Base-by-base conservation (phyloP, 1,140 invertebrate genomes). In the Bursaphelenchus mucronatus region DNA sequence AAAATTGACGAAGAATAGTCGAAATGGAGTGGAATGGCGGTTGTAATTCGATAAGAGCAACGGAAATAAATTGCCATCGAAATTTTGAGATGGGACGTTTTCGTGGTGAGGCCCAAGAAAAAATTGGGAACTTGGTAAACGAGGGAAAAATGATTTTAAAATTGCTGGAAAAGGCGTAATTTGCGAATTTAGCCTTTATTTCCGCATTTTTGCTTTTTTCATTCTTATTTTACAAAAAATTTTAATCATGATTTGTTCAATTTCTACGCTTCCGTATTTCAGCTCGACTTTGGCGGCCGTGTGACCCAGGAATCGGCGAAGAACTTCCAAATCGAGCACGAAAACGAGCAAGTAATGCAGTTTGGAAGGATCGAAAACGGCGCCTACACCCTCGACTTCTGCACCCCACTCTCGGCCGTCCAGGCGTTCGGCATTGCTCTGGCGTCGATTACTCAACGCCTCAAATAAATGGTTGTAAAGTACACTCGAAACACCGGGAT, bases 291-390 rank as follows among this genome's bases (percentile, higher is more conserved):
- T 85, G 94, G 94, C n/a, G 95, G 94, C 11, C 85, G 95, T 74
- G 95, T 98, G 21, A 98, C 94, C 0, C 94, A 97, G 82, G 95
- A 98, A 82, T 97, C 94, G 5, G 95, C 95, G 1, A 98, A 98
- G 83, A 98, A 98, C 84, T 98, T 98, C 82, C 95, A 98, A 84
- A 96, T 98, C 59, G 94, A 98, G 83, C 94, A 94, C 80, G 87
- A 91, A 75, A 91, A 90, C 46, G 94, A 92, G 85, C 94, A 97
- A 88, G 94, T 97, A 10, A 96, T 98, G 92, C 94, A 98, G 84
- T 98, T 98, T 84, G 95, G 94, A 17, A 86, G 94, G 63, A 97
- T 98, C 75, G 94, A 98, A 84, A 91, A 90, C 67, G 96, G 97
- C 83, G 93, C 94, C 13, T 98, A 97, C 83, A 97, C 95, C 0